Evolutionary conservation across 2,888 invertebrate species (phyloP), one percentile per base, ranked within the genome.

Genomic region (Microdon myrmicae): DNA sequence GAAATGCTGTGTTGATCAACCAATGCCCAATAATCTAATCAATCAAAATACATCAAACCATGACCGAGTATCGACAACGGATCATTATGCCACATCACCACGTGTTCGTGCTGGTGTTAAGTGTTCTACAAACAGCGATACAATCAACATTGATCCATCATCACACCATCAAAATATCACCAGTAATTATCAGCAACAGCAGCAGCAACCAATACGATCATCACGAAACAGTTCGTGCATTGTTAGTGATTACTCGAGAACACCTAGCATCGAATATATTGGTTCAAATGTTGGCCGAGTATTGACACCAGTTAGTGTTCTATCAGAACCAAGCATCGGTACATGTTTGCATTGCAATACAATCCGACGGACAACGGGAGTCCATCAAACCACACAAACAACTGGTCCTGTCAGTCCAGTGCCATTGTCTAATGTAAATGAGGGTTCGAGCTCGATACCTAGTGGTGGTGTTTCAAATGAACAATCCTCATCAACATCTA

Each of bases 371-470:
- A 80, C 80, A 3, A 79, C 80, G 2, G 80, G 80, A 2, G 80
- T 80, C 1, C 80, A 80, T 66, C 80, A 80, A 49, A 80, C 80
- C 2, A 80, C 80, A 0, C 80, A 80, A 55, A 80, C 79, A 8
- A 80, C 80, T n/a, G 80, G 80, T 0, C 80, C 80, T 0, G 76
- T 80, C 3, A 80, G 80, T 22, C 80, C 80, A 2, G 72, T 79
- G 3, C 79, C 79, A 7, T 70, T 75, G 44, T 71, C 72, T 19
- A 71, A 69, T n/a, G 43, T 71, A 14, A 45, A 68, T 2, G 51
- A 64, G 14, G 34, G 31, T 12, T 44, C 49, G 5, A 53, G 41
- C 12, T 43, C 35, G 6, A 28, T 28, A 3, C 64, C 67, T 2
- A 39, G 53, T 7, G 59, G 45, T 12, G 58, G 51, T 38, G 51